Base-by-base conservation (phyloP, 2,888 invertebrate genomes). In the Diloba caeruleocephala region DNA sequence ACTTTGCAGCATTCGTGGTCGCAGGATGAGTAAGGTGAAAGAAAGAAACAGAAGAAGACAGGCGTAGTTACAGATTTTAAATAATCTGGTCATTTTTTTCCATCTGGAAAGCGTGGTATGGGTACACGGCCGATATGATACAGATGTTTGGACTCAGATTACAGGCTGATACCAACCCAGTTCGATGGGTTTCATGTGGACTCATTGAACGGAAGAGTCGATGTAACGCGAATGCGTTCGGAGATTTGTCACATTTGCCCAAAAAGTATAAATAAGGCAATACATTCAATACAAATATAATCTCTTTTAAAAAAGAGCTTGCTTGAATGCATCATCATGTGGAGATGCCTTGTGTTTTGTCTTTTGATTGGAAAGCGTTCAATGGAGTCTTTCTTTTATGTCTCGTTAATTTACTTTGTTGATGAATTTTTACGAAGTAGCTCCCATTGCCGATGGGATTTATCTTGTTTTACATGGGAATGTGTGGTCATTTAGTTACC, bases 71-170 rank as follows among this genome's bases (percentile, higher is more conserved):
- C n/a, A n/a, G n/a, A n/a, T n/a, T n/a, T n/a, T n/a, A n/a, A n/a
- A n/a, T n/a, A n/a, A n/a, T n/a, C n/a, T n/a, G n/a, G n/a, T n/a
- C n/a, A n/a, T n/a, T n/a, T n/a, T n/a, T n/a, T n/a, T n/a, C n/a
- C n/a, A 42, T n/a, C 25, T 38, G 10, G 1, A 15, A 32, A 38
- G 15, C 36, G 2, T 72, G 45, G 80, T 80, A 76, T 37, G 71
- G 64, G 59, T 10, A 14, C 21, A 39, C 49, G 62, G 63, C 55
- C 42, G 66, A 62, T 71, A 66, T 73, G 73, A 71, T 71, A 69
- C 67, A 71, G 66, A 73, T 67, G 68, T 74, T 76, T 67, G 65
- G 57, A 65, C 63, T 60, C 71, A 63, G 70, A 76, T 76, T 76
- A 71, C 69, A 61, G 55, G 45, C 63, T 62, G 58, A 74, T 64